Percentiles rank a stretch among this genome's conserved stretches.
Evolutionary conservation across 2,113 vertebrate genomes (phyloP).

Genomic region (Lepidiolamprologus cunningtoni): DNA sequence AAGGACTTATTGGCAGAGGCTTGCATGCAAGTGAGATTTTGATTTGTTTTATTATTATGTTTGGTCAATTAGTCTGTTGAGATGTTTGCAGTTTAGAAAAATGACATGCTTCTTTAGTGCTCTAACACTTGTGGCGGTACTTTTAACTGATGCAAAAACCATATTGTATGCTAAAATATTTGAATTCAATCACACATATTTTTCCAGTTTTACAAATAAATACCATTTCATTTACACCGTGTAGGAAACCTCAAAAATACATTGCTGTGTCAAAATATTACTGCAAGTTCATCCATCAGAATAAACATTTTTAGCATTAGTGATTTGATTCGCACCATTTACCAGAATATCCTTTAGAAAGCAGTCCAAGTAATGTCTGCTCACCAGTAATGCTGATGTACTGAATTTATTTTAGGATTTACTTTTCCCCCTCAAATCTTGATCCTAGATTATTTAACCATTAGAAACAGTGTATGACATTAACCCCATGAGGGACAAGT

Average conservation of each 20-base stretch:
- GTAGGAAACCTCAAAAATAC: background rate
- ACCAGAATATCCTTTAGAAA: background rate
- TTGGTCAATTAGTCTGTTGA: background rate
- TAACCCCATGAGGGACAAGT: background rate
- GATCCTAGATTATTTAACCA: background rate
- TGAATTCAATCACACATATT: background rate
- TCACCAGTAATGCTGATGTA: background rate
- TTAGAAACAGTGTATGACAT: background rate
- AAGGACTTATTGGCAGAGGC: background rate
- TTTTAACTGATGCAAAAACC: background rate
- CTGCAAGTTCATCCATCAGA: background rate
- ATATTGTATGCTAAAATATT: background rate
- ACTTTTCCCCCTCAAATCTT: background rate
- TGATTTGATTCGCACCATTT: background rate
- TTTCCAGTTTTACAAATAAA: constrained; percentile 2
- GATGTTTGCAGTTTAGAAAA: background rate
- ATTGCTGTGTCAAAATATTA: background rate
- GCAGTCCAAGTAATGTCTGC: background rate
- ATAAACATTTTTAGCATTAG: background rate
- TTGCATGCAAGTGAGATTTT: background rate
- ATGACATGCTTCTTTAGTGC: background rate
- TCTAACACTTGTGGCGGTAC: background rate
- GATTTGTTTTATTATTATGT: background rate
- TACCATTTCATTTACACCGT: background rate
- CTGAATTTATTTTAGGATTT: background rate